Base-by-base conservation (phyloP, 2,797 vertebrate genomes). In the Falco columbarius region DNA sequence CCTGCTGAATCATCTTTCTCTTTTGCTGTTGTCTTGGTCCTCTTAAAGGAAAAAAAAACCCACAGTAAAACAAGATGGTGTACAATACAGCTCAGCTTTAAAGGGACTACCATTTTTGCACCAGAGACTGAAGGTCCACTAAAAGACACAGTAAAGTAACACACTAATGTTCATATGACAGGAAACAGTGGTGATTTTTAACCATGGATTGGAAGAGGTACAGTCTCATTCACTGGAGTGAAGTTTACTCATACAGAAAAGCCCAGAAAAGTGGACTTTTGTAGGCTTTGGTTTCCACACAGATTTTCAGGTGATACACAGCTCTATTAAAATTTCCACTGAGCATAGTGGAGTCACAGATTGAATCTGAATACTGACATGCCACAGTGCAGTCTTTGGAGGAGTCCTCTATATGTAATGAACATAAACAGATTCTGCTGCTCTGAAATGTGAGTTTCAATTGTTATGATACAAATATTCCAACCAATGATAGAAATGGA, bases 1-100 rank as follows among this genome's bases (percentile, higher is more conserved):
- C 34, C 46, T 94, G 89, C 88, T 96, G 83, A 95, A 89, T 95
- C 76, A 86, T 77, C 77, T 77, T 66, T 89, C 58, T 87, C 52
- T 92, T 84, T 40, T 84, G 74, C 68, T 74, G 8, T n/a, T 90
- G 36, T 61, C 56, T 93, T 49, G 15, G 18, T 81, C 38, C 29
- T 93, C 62, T 75, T 34, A 68, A 81, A 83, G 44, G n/a, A 73
- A 59, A 72, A 88, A 38, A 38, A 44, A 62, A 4, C 2, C 10
- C 42, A 38, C 46, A 67, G 9, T 29, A 36, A 76, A 94, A 6
- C 6, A 67, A 83, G 4, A 46, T n/a, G n/a, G 32, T 59, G 14
- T 75, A 70, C 90, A 94, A 51, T 62, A 30, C 24, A 80, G 36
- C 12, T 87, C 70, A 82, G 66, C 34, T 71, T 85, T 67, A 93